Evolutionary conservation across 2,888 invertebrate species (phyloP).

Genomic region (Tenthredo amoena): DNA sequence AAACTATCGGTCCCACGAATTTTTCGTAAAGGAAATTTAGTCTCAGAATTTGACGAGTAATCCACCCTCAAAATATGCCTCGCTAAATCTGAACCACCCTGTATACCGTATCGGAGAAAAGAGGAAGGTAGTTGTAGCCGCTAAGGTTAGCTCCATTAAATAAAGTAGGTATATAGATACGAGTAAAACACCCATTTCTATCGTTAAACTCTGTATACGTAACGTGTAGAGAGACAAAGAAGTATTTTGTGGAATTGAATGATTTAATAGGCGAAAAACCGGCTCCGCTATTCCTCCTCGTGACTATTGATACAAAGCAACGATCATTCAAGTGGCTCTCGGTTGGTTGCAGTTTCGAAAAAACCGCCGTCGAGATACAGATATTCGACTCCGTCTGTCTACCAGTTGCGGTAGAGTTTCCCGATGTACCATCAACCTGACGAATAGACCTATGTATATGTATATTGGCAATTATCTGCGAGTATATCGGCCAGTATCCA

Average conservation of each 20-base stretch:
- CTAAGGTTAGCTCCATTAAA: conserved; percentile 22
- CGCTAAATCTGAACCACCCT: no score
- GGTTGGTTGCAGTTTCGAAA: background rate
- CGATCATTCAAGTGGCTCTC: no score
- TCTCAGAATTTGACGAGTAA: no score
- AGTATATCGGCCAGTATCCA: conserved; percentile 10
- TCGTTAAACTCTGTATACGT: background rate
- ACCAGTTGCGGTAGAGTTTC: background rate
- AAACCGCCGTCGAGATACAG: background rate
- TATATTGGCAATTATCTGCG: conserved; percentile 41
- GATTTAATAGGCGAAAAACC: background rate
- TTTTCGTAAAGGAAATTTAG: no score
- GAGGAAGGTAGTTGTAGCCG: background rate
- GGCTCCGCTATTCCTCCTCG: background rate
- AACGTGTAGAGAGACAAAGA: background rate
- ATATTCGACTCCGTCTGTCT: background rate
- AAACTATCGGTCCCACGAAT: no score
- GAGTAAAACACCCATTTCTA: conserved; percentile 13
- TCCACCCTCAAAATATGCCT: no score
- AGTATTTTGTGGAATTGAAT: background rate
- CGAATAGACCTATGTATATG: background rate
- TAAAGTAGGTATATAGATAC: conserved; percentile 10
- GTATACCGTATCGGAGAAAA: no score
- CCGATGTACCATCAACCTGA: background rate
- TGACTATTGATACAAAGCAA: no score